Evolutionary conservation across 2,113 vertebrate species (phyloP), one percentile per base, ranked within the genome.

Genomic region (Ameiurus melas): DNA sequence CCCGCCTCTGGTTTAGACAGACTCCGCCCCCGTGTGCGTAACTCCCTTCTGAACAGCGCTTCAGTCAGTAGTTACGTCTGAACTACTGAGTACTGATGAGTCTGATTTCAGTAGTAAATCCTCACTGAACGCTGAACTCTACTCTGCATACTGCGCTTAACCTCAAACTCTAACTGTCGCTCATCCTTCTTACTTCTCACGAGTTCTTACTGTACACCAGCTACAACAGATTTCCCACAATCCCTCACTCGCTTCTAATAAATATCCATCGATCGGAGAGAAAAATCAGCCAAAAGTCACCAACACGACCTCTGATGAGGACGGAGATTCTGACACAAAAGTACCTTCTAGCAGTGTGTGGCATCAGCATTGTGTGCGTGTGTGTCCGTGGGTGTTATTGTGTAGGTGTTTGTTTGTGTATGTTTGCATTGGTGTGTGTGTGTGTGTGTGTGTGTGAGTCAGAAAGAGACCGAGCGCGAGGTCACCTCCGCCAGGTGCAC

Each of bases 401-500:
- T 82, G 55, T 60, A 4, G 10, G n/a, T 57, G 53, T 81, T 57
- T 81, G 55, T 36, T 60, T 36, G 51, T 84, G 58, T 68, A 27
- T 78, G 86, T 90, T 80, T 89, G 78, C 66, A 80, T 43, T 79
- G 75, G 87, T 68, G 85, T 77, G 66, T 57, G 78, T 57, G 53
- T 22, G n/a, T n/a, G n/a, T 36, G 36, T 36, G 36, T 36, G 2
- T 36, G 36, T 36, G 62, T 64, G 85, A 55, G 36, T 36, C 6
- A 20, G 71, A 62, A 55, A 71, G 8, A 82, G 53, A 22, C 30
- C 5, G 25, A 83, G 73, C 43, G 39, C 30, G 60, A 91, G 89
- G 89, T 90, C 89, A 89, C 83, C 81, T 90, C 82, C 77, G 66
- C 90, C 90, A 91, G 90, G 90, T 90, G 90, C 87, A 57, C 89